Conservation (phyloP, 2,797 vertebrate species). For the Holocentrus rufus region DNA sequence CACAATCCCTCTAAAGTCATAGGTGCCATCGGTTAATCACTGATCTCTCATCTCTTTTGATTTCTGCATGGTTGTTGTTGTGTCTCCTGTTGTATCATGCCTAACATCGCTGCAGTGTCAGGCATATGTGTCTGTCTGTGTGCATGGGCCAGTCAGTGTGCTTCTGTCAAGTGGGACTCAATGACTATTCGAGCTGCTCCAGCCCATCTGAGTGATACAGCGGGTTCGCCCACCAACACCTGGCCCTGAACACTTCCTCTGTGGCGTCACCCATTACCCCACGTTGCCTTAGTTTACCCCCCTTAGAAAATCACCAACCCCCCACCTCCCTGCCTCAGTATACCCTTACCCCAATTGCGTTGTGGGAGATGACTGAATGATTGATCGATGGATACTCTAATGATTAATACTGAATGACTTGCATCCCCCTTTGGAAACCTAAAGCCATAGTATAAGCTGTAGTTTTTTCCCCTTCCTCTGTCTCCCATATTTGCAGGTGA, state of each 20-base stretch:
- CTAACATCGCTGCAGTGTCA: conserved; percentile 71
- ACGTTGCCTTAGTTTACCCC: conserved; percentile 46
- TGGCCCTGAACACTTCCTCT: conserved; percentile 34
- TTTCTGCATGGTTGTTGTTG: conserved; percentile 70
- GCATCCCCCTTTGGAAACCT: conserved; percentile 63
- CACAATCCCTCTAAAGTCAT: conserved; percentile 25
- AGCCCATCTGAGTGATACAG: conserved; percentile 22
- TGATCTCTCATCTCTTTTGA: conserved; percentile 42
- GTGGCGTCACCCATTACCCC: conserved; percentile 38
- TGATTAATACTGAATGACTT: conserved; percentile 56
- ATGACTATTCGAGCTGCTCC: conserved; percentile 12
- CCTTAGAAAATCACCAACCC: conserved; percentile 28
- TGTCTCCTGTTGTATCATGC: conserved; percentile 61
- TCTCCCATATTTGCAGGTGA: conserved; percentile 99
- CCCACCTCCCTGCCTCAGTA: conserved; percentile 23
- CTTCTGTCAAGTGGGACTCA: conserved; percentile 56
- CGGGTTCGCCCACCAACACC: conserved; percentile 23
- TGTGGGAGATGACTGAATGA: conserved; percentile 56
- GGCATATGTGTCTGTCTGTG: conserved; percentile 53
- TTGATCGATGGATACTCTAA: conserved; percentile 48
- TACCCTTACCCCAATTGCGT: conserved; percentile 37
- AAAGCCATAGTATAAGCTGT: conserved; percentile 88
- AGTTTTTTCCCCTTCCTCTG: conserved; percentile 91
- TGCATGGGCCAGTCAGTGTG: conserved; percentile 75
- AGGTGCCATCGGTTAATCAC: conserved; percentile 38